A percentile compares a stretch with the other conserved stretches of the same genome.
Evolutionary conservation across 2,113 vertebrate genomes (phyloP).

Genomic region (Halcyon malimbica): DNA sequence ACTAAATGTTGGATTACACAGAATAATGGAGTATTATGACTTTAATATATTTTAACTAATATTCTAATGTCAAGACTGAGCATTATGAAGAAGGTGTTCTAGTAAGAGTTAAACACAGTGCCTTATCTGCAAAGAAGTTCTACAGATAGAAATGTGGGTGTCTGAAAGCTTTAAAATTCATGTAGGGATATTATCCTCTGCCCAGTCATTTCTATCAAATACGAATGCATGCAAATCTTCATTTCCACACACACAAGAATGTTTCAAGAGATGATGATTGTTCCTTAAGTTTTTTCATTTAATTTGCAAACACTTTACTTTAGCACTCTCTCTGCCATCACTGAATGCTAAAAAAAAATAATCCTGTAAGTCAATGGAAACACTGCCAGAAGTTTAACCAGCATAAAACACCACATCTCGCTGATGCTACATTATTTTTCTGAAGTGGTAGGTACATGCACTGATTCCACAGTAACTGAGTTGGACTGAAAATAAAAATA

Average conservation of each 20-base stretch:
- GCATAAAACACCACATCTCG: not conserved
- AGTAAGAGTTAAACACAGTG: conserved; percentile 19
- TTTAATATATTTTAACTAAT: conserved; percentile 64
- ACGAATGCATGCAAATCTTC: not conserved
- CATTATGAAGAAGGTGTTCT: conserved; percentile 28
- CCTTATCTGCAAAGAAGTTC: not conserved
- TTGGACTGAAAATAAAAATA: not conserved
- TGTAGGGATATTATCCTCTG: not conserved
- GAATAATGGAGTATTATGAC: conserved; percentile 17
- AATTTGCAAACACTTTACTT: not conserved
- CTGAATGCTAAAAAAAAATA: not conserved
- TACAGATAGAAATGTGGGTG: not conserved
- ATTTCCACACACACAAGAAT: not conserved
- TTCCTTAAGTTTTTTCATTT: not conserved
- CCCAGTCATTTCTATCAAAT: not conserved
- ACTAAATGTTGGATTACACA: conserved; percentile 50
- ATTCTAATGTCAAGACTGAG: conserved; percentile 1
- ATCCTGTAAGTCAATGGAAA: not conserved
- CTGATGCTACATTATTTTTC: not conserved
- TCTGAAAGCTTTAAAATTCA: conserved; percentile 15
- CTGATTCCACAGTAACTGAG: not conserved
- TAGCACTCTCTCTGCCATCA: not conserved
- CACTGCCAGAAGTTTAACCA: not conserved
- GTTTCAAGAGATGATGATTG: not conserved
- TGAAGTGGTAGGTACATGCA: not conserved